Base-by-base conservation (phyloP, 2,888 invertebrate genomes). In the Ectobius pallidus region DNA sequence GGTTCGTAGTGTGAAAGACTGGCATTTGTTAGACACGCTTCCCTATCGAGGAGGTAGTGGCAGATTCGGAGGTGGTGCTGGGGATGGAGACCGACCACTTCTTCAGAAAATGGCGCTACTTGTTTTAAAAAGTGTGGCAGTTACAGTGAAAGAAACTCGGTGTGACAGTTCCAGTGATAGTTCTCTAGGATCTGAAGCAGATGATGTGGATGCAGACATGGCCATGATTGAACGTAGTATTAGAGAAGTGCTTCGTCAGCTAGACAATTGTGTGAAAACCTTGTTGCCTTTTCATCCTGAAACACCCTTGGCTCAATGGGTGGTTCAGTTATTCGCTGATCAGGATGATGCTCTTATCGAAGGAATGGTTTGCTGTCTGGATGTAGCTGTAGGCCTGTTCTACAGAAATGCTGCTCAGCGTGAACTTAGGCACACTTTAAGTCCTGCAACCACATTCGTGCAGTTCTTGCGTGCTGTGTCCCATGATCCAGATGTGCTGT, bases 281-380 rank as follows among this genome's bases (percentile, higher is more conserved):
- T 87, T 91, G 72, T 84, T 94, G 77, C 93, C 94, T 75, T 95
- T 93, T 80, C 94, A 95, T 83, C 95, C 95, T 0, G 94, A 94
- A 81, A 93, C 93, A 76, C 91, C 93, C 22, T 90, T 95, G 77
- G 93, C 94, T 0, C 94, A 95, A 83, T 93, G 95, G 87, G 87
- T 96, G 68, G 92, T 95, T 73, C 93, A 93, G 81, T 84, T 96
- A 72, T 95, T 96, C 80, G 92, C 92, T 78, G 95, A 96, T 83
- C 95, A 96, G 82, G 95, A 96, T 80, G 96, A 96, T 83, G 94
- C 93, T 79, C 84, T 96, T 78, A 93, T 96, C 73, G 96, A 96
- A 85, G 92, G 94, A 2, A 95, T 96, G 95, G 93, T 96, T 7
- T 95, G 95, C 81, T 93, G 94, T 44, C 83, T 96, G 65, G 95